Evolutionary conservation across 2,113 vertebrate genomes (phyloP), one percentile per base, ranked within the genome.

Genomic region (Tragelaphus strepsiceros): DNA sequence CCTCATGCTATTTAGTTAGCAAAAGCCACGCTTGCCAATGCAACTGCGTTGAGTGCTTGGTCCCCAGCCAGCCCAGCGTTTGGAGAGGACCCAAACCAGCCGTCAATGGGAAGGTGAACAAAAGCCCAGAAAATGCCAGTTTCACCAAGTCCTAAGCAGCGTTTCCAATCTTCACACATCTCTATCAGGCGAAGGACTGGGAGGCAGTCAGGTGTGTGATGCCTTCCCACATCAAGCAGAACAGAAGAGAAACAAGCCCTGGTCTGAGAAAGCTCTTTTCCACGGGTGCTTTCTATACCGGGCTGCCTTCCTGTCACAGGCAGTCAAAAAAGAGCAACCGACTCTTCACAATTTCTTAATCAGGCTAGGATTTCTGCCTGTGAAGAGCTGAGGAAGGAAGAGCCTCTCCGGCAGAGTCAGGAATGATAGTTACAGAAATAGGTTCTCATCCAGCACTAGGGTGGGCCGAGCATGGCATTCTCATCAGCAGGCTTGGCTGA

Each of bases 351-450:
- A 58, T 98, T 95, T 96, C 97, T 98, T 97, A 95, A 93, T 98
- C 97, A 97, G 95, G 94, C 92, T 88, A 91, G 97, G 98, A 98
- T 98, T 98, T 98, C 98, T 98, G 97, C 13, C n/a, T 46, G 39
- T 56, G 13, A 61, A 96, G 56, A 49, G 28, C 7, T 24, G 4
- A 11, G 43, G 64, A 89, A 35, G 53, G 35, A 92, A 91, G 46
- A 67, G 35, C 13, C 77, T 92, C 17, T 89, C 98, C 84, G 86
- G 92, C 28, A 88, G 80, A 98, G 90, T 74, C 92, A 98, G 96
- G 97, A 98, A 96, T 94, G 94, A 97, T 92, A 98, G 96, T 98
- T 97, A 97, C 89, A 95, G 97, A 98, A 98, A 98, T 54, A 56
- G 97, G 97, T 94, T 91, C 96, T 85, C 92, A 78, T 49, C 96